Evolutionary conservation across 92 coral and sea anemone genomes (phyloP), one percentile per base, ranked within the genome.

Genomic region (Muricea muricata): DNA sequence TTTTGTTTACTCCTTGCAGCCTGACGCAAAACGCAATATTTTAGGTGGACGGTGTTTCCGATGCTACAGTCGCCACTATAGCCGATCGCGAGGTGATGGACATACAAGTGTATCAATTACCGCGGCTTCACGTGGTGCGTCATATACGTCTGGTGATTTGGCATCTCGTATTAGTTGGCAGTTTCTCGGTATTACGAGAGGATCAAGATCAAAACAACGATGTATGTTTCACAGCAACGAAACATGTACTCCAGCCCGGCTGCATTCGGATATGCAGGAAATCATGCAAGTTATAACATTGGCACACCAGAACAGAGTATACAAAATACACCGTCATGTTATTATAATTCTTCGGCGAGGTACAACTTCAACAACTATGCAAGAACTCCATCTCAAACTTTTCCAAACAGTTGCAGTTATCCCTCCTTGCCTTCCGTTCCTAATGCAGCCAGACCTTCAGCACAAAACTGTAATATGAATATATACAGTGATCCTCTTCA

Each of bases 91-190:
- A 57, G 35, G 41, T 77, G 82, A 77, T 77, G 69, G 82, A 77
- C 82, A 77, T 37, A 77, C 82, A 57, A 77, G 68, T 77, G 82
- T 77, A 77, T 77, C 82, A 77, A 77, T 77, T 77, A 77, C 82
- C 68, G 68, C 34, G 82, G 82, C 42, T 77, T 77, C 82, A 77
- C 82, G 82, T 77, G 82, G 82, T 77, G 82, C 50, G 69, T 28
- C 47, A 77, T 55, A 54, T 77, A 54, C 82, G 82, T 56, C 68
- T 77, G 68, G 69, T 58, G 67, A 21, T 29, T 77, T 69, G 82
- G 68, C 61, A 52, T 77, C 63, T 77, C 63, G 1, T 30, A 69
- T 39, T 77, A 56, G 67, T 56, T 77, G 82, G 68, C 82, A 54
- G 69, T 55, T 77, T 37, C 48, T 54, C 69, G 32, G 82, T 25